Conservation (phyloP, 2,113 vertebrate genomes). For the Myanophis thanlyinensis region DNA sequence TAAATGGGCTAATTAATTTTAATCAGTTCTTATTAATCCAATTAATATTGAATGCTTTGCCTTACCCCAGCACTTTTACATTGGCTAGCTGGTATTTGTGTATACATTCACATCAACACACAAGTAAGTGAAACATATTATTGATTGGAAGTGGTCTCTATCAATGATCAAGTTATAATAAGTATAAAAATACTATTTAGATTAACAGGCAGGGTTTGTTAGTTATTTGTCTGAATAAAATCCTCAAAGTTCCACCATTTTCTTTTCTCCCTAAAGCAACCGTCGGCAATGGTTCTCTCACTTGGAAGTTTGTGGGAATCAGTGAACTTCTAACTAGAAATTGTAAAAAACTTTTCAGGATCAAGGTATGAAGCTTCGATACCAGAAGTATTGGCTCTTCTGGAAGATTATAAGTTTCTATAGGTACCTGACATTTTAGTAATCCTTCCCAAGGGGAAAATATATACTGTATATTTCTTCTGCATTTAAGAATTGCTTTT, state of each 20-base stretch:
- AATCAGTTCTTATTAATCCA: not conserved
- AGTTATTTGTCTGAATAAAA: not conserved
- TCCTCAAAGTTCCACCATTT: not conserved
- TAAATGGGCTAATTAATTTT: not conserved
- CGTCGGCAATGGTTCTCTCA: not conserved
- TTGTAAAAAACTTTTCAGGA: not conserved
- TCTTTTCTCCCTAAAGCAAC: not conserved
- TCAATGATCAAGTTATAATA: not conserved
- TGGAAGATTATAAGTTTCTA: not conserved
- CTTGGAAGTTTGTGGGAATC: not conserved
- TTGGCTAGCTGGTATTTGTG: not conserved
- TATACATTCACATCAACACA: not conserved
- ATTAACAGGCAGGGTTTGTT: not conserved
- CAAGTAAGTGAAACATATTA: not conserved
- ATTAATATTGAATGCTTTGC: not conserved
- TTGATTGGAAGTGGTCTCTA: not conserved
- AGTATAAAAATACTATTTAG: not conserved
- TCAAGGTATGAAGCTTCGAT: not conserved
- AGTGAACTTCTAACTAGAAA: not conserved
- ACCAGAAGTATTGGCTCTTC: not conserved
- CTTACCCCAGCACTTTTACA: not conserved
- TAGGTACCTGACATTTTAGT: not conserved
- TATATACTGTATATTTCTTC: too few species aligned
- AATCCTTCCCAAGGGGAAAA: not conserved
- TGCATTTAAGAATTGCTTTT: not conserved